Evolutionary conservation across 2,797 vertebrate genomes (phyloP), one percentile per base, ranked within the genome.

Genomic region (Halcyon smyrnensis): DNA sequence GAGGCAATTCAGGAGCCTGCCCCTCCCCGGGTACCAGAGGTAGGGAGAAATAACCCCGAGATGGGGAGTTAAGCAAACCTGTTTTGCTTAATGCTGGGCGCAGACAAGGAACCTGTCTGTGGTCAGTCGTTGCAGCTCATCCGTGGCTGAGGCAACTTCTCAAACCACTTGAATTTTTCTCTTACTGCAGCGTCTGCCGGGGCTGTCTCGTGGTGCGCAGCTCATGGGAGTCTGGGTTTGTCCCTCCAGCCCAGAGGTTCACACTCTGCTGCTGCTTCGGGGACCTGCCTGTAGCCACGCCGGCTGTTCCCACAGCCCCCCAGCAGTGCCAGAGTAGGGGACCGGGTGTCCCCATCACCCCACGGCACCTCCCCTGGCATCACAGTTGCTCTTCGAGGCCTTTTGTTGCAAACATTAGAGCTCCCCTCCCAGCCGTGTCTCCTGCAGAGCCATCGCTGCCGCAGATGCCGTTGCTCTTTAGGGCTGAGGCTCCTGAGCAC

Each of bases 51-150:
- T 43, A 54, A 54, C 15, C 82, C 92, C 5, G 28, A 54, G 93
- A 96, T 78, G 93, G 64, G 56, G 57, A 93, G 92, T 88, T 83
- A 85, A 90, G 85, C 24, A 75, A 94, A 91, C 90, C 88, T 81
- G 95, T 90, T 28, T 9, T 12, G 8, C 88, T 56, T 5, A 39
- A 7, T 0, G 56, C 92, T 10, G 64, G 79, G 85, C 74, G 51
- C 92, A 90, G 93, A 71, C 95, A 1, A 3, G 75, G 93, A 88
- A 73, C 92, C 67, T 28, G 0, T 3, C 85, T 83, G 94, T 39
- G 91, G 83, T 37, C 51, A 8, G 37, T 6, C 3, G 5, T 1
- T 76, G 85, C 82, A 28, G 74, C 30, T 74, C 79, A n/a, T 8
- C 76, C 6, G 2, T 3, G 56, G 68, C 68, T 59, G 54, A 87